A percentile compares a stretch with the other conserved stretches of the same genome.
phyloP scores from a whole-genome alignment of 2,888 invertebrate species.

The Mechanitis messenoides region DNA sequence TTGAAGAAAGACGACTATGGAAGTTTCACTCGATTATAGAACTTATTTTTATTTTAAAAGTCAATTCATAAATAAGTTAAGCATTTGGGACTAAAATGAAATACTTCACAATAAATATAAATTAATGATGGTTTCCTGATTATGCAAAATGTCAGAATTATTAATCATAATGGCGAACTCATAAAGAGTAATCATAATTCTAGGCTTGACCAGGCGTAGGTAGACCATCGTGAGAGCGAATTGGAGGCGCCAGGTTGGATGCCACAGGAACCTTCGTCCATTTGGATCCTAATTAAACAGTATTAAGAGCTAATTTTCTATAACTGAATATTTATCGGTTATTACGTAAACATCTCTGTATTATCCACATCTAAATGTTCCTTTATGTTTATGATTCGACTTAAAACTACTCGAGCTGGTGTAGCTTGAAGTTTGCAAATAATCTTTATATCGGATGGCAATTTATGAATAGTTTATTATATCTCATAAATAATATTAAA shows the following conservation, averaged over 20 bases:
- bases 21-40: background rate
- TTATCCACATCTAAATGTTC: conserved; percentile 15
- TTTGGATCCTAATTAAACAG: conserved; percentile 6
- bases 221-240: conserved; percentile 51
- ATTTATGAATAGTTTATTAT: background rate
- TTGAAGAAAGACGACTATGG: background rate
- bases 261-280: conserved; percentile 17
- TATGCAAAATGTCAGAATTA: conserved; percentile 32
- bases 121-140: conserved; percentile 18
- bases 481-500: too few relatives aligned
- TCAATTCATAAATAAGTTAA: background rate
- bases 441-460: background rate
- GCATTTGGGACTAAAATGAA: background rate
- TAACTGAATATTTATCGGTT: conserved; percentile 27
- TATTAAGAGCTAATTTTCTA: conserved; percentile 3
- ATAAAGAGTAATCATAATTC: conserved; percentile 38
- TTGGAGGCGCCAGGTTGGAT: conserved; percentile 38
- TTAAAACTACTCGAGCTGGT: background rate
- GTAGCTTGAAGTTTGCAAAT: background rate
- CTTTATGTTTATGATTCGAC: conserved; percentile 2
- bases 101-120: conserved; percentile 15
- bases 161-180: conserved; percentile 32
- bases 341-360: conserved; percentile 18
- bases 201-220: conserved; percentile 46
- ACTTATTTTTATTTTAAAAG: background rate